Evolutionary conservation across 2,888 invertebrate genomes (phyloP), one percentile per base, ranked within the genome.

Genomic region (Eilema depressum): DNA sequence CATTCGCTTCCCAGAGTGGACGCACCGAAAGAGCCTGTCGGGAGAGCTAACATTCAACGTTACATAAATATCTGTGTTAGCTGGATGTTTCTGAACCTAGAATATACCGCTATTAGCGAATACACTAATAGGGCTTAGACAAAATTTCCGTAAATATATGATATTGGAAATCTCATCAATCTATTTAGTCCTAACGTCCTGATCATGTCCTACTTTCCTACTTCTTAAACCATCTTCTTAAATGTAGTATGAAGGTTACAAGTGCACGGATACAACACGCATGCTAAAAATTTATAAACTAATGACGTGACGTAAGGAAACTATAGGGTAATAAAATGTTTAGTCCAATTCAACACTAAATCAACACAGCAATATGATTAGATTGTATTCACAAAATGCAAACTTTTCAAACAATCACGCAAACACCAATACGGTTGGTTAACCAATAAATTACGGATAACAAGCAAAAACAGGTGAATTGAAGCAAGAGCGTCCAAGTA

Each of bases 1-100:
- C 75, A 81, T 79, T 79, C 63, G 60, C 69, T 68, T 70, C 72
- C 75, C 66, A 62, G 64, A 69, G 65, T 41, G 66, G 56, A 70
- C 61, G 59, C 71, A 68, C 73, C 68, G 67, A 66, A 61, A 23
- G 25, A 14, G 26, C 11, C 57, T 61, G 61, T 57, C 65, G 53
- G 70, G 41, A 71, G 68, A 56, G 64, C 59, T 65, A 59, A 63
- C 66, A 47, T 14, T 64, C 14, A 26, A 47, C 47, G 33, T 56
- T 33, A 23, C 20, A 63, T 70, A n/a, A n/a, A n/a, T n/a, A 26
- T 37, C 63, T 30, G 65, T 26, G 41, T 70, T 75, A 69, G 75
- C 75, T 66, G 20, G 59, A 70, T 67, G 62, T 75, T 71, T 74
- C 68, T 63, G 53, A 23, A 30, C 33, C 57, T 68, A 73, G 69